A percentile compares a stretch with the other conserved stretches of the same genome.
Conservation (phyloP, 2,113 vertebrate species). For the Rissa tridactyla region DNA sequence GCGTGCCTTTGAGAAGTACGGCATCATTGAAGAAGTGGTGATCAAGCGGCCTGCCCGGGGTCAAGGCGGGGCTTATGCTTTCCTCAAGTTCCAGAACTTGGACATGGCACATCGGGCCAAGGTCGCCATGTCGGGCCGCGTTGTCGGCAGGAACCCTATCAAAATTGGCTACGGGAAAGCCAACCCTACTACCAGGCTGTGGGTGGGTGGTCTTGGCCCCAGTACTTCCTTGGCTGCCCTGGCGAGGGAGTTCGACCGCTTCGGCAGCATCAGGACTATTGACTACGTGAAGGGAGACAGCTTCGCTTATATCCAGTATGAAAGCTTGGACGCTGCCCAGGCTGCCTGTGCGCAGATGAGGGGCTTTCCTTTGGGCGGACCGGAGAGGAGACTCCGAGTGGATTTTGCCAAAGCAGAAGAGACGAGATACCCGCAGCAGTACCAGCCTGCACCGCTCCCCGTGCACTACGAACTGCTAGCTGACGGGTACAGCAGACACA, state of each 20-base stretch:
- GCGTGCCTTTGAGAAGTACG: conserved; percentile 94
- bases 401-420: conserved; percentile 98
- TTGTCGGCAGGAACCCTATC: conserved; percentile 91
- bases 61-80: conserved; percentile 93
- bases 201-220: conserved; percentile 93
- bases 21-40: conserved; percentile 95
- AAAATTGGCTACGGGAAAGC: conserved; percentile 98
- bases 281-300: conserved; percentile 97
- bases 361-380: conserved; percentile 90
- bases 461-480: conserved; percentile 86
- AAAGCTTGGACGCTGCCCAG: conserved; percentile 93
- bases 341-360: conserved; percentile 96
- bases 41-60: conserved; percentile 92
- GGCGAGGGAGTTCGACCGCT: conserved; percentile 95
- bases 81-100: conserved; percentile 97
- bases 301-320: conserved; percentile 97
- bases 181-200: conserved; percentile 94
- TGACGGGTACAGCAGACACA: conserved; percentile 85
- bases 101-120: conserved; percentile 98
- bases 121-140: conserved; percentile 94
- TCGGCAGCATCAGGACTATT: conserved; percentile 95
- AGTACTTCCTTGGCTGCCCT: conserved; percentile 90
- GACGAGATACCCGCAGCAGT: conserved; percentile 80
- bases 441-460: conserved; percentile 82
- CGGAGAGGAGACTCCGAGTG: conserved; percentile 88